phyloP scores from a whole-genome alignment of 2,888 invertebrate genomes.

The Dolomedes plantarius region DNA sequence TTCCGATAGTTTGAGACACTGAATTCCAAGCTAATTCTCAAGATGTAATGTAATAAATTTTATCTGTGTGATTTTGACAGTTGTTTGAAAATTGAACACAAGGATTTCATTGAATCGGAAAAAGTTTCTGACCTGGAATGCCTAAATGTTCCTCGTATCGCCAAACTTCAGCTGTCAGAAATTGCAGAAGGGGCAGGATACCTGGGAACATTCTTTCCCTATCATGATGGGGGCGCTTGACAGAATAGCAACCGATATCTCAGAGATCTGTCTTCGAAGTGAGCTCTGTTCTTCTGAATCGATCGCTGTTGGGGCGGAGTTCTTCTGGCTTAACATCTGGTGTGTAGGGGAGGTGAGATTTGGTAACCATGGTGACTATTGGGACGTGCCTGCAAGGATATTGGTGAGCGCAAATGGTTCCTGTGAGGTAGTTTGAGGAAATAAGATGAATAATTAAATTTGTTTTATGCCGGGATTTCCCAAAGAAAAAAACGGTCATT shows the following conservation, averaged over 20 bases:
- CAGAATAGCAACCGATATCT: neutral
- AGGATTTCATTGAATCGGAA: too few species aligned
- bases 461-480: slow-evolving; percentile 34
- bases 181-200: neutral
- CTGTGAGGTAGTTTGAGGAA: slow-evolving; percentile 3
- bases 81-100: too few species aligned
- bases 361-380: slow-evolving; percentile 39
- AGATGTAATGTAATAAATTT: too few species aligned
- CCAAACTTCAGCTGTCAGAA: neutral
- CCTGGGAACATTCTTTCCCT: neutral
- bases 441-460: slow-evolving; percentile 55
- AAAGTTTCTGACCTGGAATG: neutral
- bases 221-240: neutral
- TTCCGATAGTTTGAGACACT: too few species aligned
- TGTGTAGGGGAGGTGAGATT: slow-evolving; percentile 19
- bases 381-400: slow-evolving; percentile 27
- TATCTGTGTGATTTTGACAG: too few species aligned
- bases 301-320: slow-evolving; percentile 36
- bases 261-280: slow-evolving; percentile 22
- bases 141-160: neutral
- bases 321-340: neutral
- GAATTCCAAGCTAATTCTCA: too few species aligned
- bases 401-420: slow-evolving; percentile 36
- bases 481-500: slow-evolving; percentile 30
- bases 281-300: slow-evolving; percentile 39